Conservation (phyloP, 2,888 invertebrate species). For the Drosophila crucigera region DNA sequence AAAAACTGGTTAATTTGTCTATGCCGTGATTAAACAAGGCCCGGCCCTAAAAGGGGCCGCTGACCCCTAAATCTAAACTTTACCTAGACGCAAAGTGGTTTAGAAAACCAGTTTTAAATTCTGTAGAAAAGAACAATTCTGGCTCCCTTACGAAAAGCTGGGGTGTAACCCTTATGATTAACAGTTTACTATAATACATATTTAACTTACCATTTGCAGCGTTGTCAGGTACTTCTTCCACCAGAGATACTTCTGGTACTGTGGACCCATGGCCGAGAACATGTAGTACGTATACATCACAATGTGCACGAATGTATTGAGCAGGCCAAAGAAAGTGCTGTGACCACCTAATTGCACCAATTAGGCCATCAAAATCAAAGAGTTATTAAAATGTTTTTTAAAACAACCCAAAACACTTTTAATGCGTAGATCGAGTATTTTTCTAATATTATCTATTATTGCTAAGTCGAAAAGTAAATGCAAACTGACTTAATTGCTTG, state of each 20-base stretch:
- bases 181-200: neutral
- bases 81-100: neutral
- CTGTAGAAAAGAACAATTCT: neutral
- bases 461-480: neutral
- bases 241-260: slow-evolving; percentile 94
- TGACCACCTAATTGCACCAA: slow-evolving; percentile 94
- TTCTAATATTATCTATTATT: neutral
- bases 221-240: slow-evolving; percentile 98
- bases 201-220: slow-evolving; percentile 92
- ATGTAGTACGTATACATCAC: slow-evolving; percentile 98
- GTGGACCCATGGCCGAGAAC: slow-evolving; percentile 95
- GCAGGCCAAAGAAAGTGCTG: slow-evolving; percentile 96
- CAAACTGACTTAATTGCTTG: neutral
- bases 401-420: neutral
- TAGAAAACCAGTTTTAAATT: neutral
- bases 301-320: slow-evolving; percentile 98
- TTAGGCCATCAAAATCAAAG: no score
- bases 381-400: neutral
- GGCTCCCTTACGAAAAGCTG: neutral
- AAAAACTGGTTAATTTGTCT: neutral
- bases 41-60: neutral
- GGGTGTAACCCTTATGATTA: neutral
- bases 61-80: neutral
- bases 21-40: neutral
- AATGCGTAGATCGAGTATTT: neutral